phyloP scores from a whole-genome alignment of 2,888 invertebrate species.

The Eupithecia exiguata region DNA sequence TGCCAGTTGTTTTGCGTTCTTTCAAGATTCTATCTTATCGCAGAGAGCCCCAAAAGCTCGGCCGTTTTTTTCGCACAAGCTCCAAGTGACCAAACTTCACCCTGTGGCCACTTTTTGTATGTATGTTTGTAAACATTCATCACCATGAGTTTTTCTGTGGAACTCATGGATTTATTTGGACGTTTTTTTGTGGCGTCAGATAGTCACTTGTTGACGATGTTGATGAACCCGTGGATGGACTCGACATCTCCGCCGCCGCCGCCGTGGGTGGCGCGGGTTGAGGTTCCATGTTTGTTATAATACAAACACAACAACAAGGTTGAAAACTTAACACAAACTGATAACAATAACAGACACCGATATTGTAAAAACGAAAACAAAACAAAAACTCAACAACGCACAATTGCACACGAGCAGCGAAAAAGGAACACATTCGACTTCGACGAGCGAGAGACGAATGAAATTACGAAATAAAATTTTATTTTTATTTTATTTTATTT shows the following conservation, averaged over 20 bases:
- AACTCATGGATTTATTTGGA: neutral
- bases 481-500: too few species aligned
- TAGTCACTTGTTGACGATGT: constrained; percentile 4
- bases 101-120: neutral
- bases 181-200: neutral
- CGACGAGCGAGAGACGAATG: constrained; percentile 9
- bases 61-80: neutral
- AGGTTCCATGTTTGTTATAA: too few species aligned
- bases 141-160: constrained; percentile 11
- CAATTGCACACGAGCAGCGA: neutral
- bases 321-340: too few species aligned
- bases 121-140: neutral
- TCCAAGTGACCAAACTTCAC: neutral
- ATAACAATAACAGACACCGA: too few species aligned
- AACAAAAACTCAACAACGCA: too few species aligned
- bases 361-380: too few species aligned
- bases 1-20: neutral
- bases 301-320: too few species aligned
- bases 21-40: too few species aligned
- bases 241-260: neutral
- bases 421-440: constrained; percentile 13
- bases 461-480: neutral
- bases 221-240: neutral
- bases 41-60: neutral
- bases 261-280: neutral